Evolutionary conservation across 2,797 vertebrate genomes (phyloP), one percentile per base, ranked within the genome.

Genomic region (Etheostoma nigrum): DNA sequence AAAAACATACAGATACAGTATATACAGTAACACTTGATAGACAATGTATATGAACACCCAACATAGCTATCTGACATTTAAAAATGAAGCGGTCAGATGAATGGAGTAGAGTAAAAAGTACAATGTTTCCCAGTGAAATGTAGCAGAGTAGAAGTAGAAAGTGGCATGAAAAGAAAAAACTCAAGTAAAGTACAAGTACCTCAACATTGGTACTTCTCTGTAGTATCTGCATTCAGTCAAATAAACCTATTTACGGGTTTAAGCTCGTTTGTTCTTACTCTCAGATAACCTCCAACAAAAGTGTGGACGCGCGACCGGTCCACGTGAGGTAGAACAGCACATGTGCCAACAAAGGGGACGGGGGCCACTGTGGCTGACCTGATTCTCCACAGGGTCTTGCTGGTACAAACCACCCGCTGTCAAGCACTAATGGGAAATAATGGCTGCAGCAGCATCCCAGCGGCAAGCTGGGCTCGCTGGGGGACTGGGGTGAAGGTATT

Each of bases 381-480:
- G 68, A 21, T 80, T 85, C 81, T 79, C 72, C 6, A 7, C 65
- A 44, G 73, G 82, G 75, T 67, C 87, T 60, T 16, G 1, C 65
- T 6, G 72, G 51, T 66, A 55, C 78, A 76, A 78, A 84, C 63
- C 5, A 47, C 68, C 68, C 1, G 23, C 76, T 87, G 85, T 87
- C 90, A 82, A 25, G 33, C 30, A 53, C 82, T 91, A 89, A 90
- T 85, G 86, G 89, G 80, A 87, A 89, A 85, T 88, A 86, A 91
- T 88, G 71, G 78, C 80, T 14, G 49, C 55, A 36, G 70, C 61
- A 57, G 62, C 72, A 59, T 57, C 71, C 8, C 73, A 21, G 71
- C 14, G 15, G 68, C 42, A 1, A 5, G 42, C 52, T 10, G 14
- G 30, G 45, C 78, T 80, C 66, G 1, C 49, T 27, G 61, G 79